phyloP scores from a whole-genome alignment of 2,888 invertebrate genomes.

The Acronicta psi region DNA sequence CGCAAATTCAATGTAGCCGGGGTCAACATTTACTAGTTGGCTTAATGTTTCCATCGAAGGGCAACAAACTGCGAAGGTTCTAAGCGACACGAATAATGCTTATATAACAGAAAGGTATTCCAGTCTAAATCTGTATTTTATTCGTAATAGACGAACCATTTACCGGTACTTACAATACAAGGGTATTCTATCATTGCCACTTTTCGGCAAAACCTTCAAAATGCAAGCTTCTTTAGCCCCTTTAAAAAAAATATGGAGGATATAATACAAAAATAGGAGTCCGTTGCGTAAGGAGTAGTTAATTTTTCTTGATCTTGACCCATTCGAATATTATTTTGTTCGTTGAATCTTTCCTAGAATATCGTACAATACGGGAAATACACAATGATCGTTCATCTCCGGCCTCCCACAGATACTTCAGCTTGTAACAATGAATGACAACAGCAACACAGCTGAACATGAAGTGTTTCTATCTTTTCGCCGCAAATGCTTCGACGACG shows the following conservation, averaged over 20 bases:
- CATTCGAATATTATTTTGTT: constrained; percentile 6
- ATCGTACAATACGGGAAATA: constrained; percentile 27
- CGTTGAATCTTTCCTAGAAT: constrained; percentile 33
- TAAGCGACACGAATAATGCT: constrained; percentile 47
- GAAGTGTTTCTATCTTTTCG: constrained; percentile 50
- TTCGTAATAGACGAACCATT: no score
- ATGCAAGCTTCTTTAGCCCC: no score
- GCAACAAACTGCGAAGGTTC: constrained; percentile 52
- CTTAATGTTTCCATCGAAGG: constrained; percentile 52
- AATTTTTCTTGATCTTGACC: constrained; percentile 5
- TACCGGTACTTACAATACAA: no score
- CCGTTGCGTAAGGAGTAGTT: no score
- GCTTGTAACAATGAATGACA: constrained; percentile 52
- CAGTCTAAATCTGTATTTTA: neutral
- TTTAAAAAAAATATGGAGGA: no score
- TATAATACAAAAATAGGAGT: no score
- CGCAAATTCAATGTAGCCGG: constrained; percentile 50
- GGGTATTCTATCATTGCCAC: no score
- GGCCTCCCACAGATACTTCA: constrained; percentile 48
- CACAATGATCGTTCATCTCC: constrained; percentile 49
- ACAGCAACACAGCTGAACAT: constrained; percentile 40
- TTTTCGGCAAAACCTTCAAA: no score
- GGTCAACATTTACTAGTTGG: constrained; percentile 47
- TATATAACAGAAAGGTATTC: constrained; percentile 34
- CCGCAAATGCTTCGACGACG: constrained; percentile 66